Percentiles rank a stretch among this genome's conserved stretches.
phyloP scores from a whole-genome alignment of 2,888 invertebrate species.

The Drosophila neutralis region DNA sequence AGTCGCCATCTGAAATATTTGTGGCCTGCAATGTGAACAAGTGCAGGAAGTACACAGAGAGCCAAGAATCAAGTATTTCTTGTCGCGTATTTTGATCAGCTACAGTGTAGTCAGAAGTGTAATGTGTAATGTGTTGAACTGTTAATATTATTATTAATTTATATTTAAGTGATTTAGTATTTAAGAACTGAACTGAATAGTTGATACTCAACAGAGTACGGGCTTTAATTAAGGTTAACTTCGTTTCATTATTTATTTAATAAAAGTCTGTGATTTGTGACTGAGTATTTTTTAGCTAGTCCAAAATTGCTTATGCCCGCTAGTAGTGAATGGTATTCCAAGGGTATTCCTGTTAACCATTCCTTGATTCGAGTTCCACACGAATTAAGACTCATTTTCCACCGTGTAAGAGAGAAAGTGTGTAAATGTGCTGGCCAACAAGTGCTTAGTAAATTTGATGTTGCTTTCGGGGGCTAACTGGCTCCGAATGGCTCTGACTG shows the following conservation, averaged over 20 bases:
- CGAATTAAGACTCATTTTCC: not conserved
- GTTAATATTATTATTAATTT: not conserved
- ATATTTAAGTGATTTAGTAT: not conserved
- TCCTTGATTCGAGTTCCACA: not conserved
- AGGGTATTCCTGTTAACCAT: too few relatives aligned
- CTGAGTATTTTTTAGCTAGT: not conserved
- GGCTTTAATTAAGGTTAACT: not conserved
- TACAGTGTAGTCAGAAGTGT: not conserved
- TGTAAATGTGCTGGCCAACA: constrained; percentile 37
- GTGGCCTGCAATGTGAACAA: constrained; percentile 65
- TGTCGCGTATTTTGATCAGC: not conserved
- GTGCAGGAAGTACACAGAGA: constrained; percentile 47
- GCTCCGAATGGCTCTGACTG: constrained; percentile 13
- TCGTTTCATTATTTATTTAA: not conserved
- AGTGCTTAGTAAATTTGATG: constrained; percentile 51
- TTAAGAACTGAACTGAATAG: not conserved
- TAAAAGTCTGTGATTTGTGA: not conserved
- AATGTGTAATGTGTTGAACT: not conserved
- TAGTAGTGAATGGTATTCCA: not conserved
- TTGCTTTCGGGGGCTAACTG: constrained; percentile 30
- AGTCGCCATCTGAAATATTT: constrained; percentile 56
- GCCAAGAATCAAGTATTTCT: not conserved
- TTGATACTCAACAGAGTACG: not conserved
- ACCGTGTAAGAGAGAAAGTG: constrained; percentile 19
- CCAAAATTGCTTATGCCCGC: not conserved